These are phyloP conservation scores for Chloromyia formosa DNA, from an alignment of 2,888 invertebrate species.

Conservation along the genomic window DNA sequence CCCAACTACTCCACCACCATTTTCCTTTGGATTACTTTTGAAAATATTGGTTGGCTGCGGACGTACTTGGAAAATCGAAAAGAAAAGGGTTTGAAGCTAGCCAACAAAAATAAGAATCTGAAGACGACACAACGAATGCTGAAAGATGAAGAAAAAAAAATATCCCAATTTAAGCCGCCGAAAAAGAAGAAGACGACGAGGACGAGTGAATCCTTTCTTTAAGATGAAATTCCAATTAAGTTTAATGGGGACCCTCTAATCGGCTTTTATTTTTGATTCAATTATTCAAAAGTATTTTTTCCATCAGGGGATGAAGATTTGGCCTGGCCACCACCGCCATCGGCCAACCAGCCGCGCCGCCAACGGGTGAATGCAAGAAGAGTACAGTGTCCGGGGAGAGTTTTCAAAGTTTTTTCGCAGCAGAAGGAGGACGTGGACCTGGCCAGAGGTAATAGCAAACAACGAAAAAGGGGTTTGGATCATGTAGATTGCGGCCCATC, in stretches of 20 bases:
- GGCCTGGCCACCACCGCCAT: not conserved
- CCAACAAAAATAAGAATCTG: slow-evolving; percentile 20
- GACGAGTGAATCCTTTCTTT: slow-evolving; percentile 33
- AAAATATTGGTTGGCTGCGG: not conserved
- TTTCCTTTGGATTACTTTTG: not conserved
- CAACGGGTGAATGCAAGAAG: not conserved
- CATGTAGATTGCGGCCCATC: slow-evolving; percentile 26
- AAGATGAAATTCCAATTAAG: slow-evolving; percentile 51
- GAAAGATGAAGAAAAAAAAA: not conserved
- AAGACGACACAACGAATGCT: slow-evolving; percentile 2
- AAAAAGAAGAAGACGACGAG: slow-evolving; percentile 17
- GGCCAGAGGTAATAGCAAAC: slow-evolving; percentile 23
- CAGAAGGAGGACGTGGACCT: not conserved
- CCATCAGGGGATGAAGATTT: slow-evolving; percentile 28
- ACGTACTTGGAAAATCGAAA: not conserved
- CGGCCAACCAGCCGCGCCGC: not conserved
- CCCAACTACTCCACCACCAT: too few species aligned
- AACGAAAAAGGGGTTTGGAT: slow-evolving; percentile 28
- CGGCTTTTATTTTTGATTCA: slow-evolving; percentile 52
- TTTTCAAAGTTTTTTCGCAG: not conserved
- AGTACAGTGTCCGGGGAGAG: not conserved
- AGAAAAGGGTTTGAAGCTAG: slow-evolving; percentile 18
- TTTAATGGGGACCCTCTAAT: slow-evolving; percentile 50
- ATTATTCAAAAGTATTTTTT: slow-evolving; percentile 48
- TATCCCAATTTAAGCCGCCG: not conserved